Conservation (phyloP, 2,797 vertebrate genomes). For the Sciurus carolinensis region DNA sequence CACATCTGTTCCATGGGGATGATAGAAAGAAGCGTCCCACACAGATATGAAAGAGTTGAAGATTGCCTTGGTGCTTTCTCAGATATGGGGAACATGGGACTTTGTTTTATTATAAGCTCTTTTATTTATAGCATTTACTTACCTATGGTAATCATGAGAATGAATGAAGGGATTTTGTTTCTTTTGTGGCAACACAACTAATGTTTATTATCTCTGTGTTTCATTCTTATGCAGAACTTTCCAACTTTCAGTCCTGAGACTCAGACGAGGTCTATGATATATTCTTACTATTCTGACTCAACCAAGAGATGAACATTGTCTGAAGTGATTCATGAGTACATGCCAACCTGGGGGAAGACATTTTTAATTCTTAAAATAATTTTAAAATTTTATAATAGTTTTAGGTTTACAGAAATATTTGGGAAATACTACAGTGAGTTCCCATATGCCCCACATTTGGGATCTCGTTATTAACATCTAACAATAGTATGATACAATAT, state of each 20-base stretch:
- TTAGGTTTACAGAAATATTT: conserved; percentile 5
- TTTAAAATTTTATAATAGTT: not conserved
- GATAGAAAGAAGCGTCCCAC: not conserved
- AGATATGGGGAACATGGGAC: not conserved
- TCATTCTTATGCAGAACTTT: not conserved
- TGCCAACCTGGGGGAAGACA: not conserved
- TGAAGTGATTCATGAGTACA: no score
- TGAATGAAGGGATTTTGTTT: not conserved
- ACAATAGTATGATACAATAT: not conserved
- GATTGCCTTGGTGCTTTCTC: not conserved
- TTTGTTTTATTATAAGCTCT: not conserved
- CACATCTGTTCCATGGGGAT: fast-evolving
- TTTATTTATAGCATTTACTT: not conserved
- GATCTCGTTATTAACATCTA: not conserved
- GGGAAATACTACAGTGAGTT: not conserved
- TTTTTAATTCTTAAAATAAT: not conserved
- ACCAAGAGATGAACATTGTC: not conserved
- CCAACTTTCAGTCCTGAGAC: not conserved
- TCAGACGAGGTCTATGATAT: not conserved
- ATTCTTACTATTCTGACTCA: not conserved
- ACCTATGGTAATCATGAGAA: not conserved
- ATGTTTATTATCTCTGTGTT: not conserved
- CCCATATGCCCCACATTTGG: no score
- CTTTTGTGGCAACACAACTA: not conserved
- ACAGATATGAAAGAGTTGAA: not conserved